Base-by-base conservation (phyloP, 2,797 vertebrate species). In the Lepilemur ruficaudatus region DNA sequence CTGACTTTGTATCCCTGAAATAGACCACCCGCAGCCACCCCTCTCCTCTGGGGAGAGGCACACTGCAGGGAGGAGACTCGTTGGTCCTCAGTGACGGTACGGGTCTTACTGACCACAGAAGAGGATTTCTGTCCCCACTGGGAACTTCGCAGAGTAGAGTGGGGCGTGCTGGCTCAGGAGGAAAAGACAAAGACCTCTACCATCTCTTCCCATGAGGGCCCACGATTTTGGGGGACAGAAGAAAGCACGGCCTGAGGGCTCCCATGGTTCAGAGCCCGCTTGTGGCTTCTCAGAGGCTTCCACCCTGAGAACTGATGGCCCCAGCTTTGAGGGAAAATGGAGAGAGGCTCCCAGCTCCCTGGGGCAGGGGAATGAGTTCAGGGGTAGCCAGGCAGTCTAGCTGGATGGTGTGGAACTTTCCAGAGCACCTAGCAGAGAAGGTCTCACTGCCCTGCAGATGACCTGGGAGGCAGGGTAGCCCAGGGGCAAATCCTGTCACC, bases 281-380 rank as follows among this genome's bases (percentile, higher is more conserved):
- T 48, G 14, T 30, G 67, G 14, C 61, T n/a, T n/a, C n/a, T n/a
- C n/a, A n/a, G n/a, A n/a, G n/a, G n/a, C n/a, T 69, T 57, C 84
- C 4, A 3, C 15, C 52, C 23, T 50, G 12, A 46, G 1, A 30
- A 13, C 41, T 32, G 35, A 46, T 3, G 13, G n/a, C 1, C 0
- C 9, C 38, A 22, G 30, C 50, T 86, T 73, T 15, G 69, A 43
- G 35, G 22, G 65, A 17, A 4, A 30, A 48, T 18, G 3, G 23
- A 20, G 20, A 72, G 48, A 87, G 61, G 20, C 11, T 67, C 52
- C 32, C 4, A 30, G 30, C 2, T 14, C 7, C 8, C 0, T 0
- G 2, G 14, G 50, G 23, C 0, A 13, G 23, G n/a, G 14, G 35
- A n/a, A 38, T 69, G 41, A 73, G 79, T 57, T 14, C 43, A 15